Percentiles rank a stretch among this genome's conserved stretches.
These are phyloP conservation scores for Panonychus citri DNA, from an alignment of 1,140 invertebrate species.

Conservation along the genomic window DNA sequence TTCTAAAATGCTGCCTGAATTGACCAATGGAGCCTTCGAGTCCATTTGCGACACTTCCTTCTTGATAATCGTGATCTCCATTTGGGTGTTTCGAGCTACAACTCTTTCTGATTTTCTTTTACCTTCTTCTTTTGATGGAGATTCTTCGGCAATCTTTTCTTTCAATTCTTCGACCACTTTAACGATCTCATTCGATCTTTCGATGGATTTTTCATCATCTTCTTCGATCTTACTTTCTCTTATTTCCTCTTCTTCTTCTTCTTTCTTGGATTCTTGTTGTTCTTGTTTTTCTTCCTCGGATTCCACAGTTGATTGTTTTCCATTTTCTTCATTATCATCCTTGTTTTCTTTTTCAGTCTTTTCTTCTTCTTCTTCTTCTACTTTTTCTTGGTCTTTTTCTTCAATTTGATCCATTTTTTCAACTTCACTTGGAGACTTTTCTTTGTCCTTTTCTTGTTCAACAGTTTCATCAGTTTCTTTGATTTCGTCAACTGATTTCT, in stretches of 20 bases:
- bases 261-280: conserved; percentile 2
- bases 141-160: conserved; percentile 4
- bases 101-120: too few species aligned
- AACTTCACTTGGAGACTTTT: not conserved
- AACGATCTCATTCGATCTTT: not conserved
- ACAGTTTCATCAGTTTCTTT: not conserved
- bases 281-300: not conserved
- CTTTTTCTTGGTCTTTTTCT: conserved; percentile 6
- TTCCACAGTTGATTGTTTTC: conserved; percentile 3
- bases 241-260: conserved; percentile 6
- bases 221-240: conserved; percentile 5
- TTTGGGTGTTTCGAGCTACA: too few species aligned
- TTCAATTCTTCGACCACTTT: conserved; percentile 15
- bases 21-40: too few species aligned
- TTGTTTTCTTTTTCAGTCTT: not conserved
- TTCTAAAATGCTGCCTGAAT: not conserved
- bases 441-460: not conserved
- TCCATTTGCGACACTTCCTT: too few species aligned
- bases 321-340: conserved; percentile 1
- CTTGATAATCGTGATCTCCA: too few species aligned
- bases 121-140: conserved; percentile 10
- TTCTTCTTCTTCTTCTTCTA: conserved; percentile 8
- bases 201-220: conserved; percentile 11
- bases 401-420: conserved; percentile 2
- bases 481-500: not conserved